Percentiles rank a stretch among this genome's conserved stretches.
phyloP scores from a whole-genome alignment of 2,888 invertebrate genomes.

The Andrena marginata region DNA sequence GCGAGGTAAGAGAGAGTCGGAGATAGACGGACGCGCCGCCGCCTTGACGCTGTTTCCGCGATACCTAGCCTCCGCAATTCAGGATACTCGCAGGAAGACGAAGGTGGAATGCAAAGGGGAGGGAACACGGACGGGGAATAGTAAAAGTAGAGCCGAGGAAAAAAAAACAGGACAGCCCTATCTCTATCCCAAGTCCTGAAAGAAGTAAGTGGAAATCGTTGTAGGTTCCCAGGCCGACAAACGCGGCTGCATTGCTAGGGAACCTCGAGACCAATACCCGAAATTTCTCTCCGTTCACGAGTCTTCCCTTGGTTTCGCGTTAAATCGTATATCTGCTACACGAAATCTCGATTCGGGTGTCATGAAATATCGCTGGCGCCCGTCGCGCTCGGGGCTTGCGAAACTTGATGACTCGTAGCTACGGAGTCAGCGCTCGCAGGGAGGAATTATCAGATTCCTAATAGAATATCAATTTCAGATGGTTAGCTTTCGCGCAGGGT shows the following conservation, averaged over 20 bases:
- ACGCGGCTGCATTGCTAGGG: conserved; percentile 61
- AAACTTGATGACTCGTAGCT: conserved; percentile 9
- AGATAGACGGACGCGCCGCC: conserved; percentile 71
- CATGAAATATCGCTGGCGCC: conserved; percentile 13
- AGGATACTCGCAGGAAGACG: conserved; percentile 45
- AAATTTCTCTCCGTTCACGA: conserved; percentile 51
- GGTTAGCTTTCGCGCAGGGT: not conserved
- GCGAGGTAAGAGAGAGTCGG: conserved; percentile 20
- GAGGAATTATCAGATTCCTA: conserved; percentile 3
- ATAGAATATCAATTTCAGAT: not conserved
- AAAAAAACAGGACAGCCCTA: conserved; percentile 46
- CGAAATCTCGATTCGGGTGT: conserved; percentile 58
- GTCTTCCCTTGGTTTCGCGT: conserved; percentile 26
- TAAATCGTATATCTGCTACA: conserved; percentile 63
- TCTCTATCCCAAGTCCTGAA: conserved; percentile 66
- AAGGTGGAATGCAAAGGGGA: conserved; percentile 62
- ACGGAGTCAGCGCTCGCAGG: not conserved
- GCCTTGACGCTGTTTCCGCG: conserved; percentile 73
- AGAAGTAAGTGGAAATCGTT: conserved; percentile 80
- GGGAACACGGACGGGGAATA: conserved; percentile 33
- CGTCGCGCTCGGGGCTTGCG: not conserved
- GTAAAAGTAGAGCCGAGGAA: conserved; percentile 36
- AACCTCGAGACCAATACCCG: conserved; percentile 47
- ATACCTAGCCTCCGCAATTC: conserved; percentile 62
- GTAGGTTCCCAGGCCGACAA: conserved; percentile 73